phyloP scores from a whole-genome alignment of 2,797 vertebrate genomes.

The Centroberyx gerrardi region DNA sequence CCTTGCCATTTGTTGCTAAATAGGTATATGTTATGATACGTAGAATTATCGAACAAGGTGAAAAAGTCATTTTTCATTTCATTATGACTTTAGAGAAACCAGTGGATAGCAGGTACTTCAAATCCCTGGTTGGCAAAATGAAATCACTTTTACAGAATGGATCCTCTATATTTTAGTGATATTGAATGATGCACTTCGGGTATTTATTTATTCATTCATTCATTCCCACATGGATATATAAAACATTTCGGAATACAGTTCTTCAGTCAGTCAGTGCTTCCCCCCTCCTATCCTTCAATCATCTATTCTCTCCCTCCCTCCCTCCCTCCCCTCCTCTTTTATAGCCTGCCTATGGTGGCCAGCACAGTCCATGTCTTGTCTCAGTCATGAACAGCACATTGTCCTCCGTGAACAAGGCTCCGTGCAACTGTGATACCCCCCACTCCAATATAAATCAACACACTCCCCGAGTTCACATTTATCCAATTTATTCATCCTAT shows the following conservation, averaged over 20 bases:
- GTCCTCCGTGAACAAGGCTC: constrained; percentile 68
- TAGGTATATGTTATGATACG: too few relatives aligned
- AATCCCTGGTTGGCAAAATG: too few relatives aligned
- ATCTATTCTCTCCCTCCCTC: constrained; percentile 40
- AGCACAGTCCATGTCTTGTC: constrained; percentile 77
- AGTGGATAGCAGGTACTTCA: too few relatives aligned
- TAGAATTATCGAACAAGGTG: too few relatives aligned
- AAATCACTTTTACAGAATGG: too few relatives aligned
- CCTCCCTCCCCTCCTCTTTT: constrained; percentile 57
- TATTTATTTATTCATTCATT: too few relatives aligned
- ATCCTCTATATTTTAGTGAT: too few relatives aligned
- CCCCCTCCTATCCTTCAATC: constrained; percentile 16
- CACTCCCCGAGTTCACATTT: constrained; percentile 64
- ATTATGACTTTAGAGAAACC: too few relatives aligned
- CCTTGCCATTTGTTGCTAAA: too few relatives aligned
- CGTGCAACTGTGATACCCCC: constrained; percentile 55
- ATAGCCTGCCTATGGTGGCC: constrained; percentile 57
- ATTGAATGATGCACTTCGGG: too few relatives aligned
- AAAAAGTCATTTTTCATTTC: too few relatives aligned
- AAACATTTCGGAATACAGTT: constrained; percentile 33
- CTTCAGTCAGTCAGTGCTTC: constrained; percentile 11
- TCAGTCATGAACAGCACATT: constrained; percentile 80
- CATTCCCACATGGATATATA: constrained; percentile 29
- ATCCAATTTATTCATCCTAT: constrained; percentile 69
- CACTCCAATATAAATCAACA: constrained; percentile 73